Conservation (phyloP, 2,888 invertebrate species). For the Ferrisia virgata region DNA sequence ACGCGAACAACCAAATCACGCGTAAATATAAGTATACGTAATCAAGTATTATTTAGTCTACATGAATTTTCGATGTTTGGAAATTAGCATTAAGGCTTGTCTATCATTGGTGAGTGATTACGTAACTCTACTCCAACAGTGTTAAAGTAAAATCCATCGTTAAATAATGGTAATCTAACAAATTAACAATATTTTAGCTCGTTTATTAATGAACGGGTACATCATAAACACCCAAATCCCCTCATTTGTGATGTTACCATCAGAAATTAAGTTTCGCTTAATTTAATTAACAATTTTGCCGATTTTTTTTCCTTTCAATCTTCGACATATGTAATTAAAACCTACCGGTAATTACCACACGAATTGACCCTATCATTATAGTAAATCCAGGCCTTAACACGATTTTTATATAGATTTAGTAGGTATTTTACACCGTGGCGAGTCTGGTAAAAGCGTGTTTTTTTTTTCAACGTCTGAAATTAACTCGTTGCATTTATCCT, state of each 20-base stretch:
- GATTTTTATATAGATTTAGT: not conserved
- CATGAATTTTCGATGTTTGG: not conserved
- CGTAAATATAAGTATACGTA: not conserved
- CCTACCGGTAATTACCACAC: not conserved
- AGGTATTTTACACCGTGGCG: not conserved
- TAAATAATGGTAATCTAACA: not conserved
- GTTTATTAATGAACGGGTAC: not conserved
- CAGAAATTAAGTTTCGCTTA: not conserved
- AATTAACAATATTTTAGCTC: not conserved
- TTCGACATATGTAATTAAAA: not conserved
- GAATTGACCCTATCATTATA: conserved; percentile 1
- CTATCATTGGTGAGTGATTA: not conserved
- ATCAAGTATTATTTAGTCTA: not conserved
- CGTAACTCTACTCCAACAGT: too few relatives aligned
- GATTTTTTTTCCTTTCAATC: not conserved
- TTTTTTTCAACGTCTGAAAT: not conserved
- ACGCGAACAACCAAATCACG: not conserved
- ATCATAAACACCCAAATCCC: not conserved
- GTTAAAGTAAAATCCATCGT: not conserved
- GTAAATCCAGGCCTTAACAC: not conserved
- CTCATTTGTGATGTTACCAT: not conserved
- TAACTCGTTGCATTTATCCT: not conserved
- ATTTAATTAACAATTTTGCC: not conserved
- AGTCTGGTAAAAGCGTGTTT: not conserved
- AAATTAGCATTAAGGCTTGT: not conserved